A percentile compares a stretch with the other conserved stretches of the same genome.
Evolutionary conservation across 2,797 vertebrate genomes (phyloP).

Genomic region (Sparidentex hasta): DNA sequence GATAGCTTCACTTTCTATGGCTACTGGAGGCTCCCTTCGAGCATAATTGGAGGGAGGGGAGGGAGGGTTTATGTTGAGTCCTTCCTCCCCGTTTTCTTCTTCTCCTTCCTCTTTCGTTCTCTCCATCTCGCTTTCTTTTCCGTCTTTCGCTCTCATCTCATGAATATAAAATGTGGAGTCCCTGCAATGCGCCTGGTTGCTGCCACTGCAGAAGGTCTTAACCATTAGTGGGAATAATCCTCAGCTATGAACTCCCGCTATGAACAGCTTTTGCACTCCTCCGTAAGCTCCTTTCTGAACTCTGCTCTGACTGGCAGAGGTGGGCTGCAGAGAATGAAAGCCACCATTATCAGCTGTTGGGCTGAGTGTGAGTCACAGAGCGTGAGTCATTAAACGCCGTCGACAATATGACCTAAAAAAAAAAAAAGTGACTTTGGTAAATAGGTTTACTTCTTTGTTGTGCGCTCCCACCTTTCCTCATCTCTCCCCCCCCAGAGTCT

Average conservation of each 20-base stretch:
- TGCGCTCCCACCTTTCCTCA: slow-evolving; percentile 22
- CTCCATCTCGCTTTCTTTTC: slow-evolving; percentile 26
- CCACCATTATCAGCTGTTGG: slow-evolving; percentile 55
- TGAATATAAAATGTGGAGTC: slow-evolving; percentile 65
- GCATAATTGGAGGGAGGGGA: slow-evolving; percentile 29
- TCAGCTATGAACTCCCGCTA: slow-evolving; percentile 41
- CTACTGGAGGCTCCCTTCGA: slow-evolving; percentile 53
- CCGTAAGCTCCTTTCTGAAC: slow-evolving; percentile 46
- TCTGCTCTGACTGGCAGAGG: slow-evolving; percentile 32
- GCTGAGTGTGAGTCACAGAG: slow-evolving; percentile 52
- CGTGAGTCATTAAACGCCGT: slow-evolving; percentile 52
- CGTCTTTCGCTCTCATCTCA: slow-evolving; percentile 56
- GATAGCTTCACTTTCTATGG: slow-evolving; percentile 45
- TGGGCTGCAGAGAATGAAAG: slow-evolving; percentile 49
- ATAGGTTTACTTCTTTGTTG: slow-evolving; percentile 58
- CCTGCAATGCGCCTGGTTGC: slow-evolving; percentile 58
- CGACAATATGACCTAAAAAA: slow-evolving; percentile 58
- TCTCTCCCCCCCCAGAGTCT: background rate
- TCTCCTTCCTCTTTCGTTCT: slow-evolving; percentile 32
- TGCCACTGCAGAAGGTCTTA: slow-evolving; percentile 54
- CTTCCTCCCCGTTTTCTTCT: slow-evolving; percentile 45
- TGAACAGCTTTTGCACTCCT: slow-evolving; percentile 24
- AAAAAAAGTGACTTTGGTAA: slow-evolving; percentile 56
- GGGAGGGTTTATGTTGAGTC: background rate
- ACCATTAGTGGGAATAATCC: slow-evolving; percentile 65